phyloP scores from a whole-genome alignment of 1,140 invertebrate species.

The Micrasema longulum region DNA sequence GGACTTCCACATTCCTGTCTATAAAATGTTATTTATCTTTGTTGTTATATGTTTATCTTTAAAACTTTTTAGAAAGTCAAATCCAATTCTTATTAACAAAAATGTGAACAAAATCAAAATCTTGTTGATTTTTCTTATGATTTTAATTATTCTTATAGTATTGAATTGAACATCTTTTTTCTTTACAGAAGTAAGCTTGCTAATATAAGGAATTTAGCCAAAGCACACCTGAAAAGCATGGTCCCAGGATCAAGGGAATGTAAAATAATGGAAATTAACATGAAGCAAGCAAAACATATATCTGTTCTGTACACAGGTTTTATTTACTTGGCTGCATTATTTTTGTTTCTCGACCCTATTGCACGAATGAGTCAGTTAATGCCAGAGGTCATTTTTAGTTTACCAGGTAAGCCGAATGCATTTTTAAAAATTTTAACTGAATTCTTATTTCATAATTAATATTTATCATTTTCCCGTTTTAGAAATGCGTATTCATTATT shows the following conservation, averaged over 20 bases:
- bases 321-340: not conserved
- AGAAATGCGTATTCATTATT: too few relatives aligned
- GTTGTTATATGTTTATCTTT: too few relatives aligned
- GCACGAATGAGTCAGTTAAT: slow-evolving; percentile 5
- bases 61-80: too few relatives aligned
- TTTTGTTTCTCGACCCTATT: slow-evolving; percentile 13
- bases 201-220: not conserved
- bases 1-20: too few relatives aligned
- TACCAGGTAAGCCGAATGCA: slow-evolving; percentile 30
- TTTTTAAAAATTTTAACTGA: too few relatives aligned
- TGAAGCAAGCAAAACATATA: slow-evolving; percentile 24
- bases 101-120: too few relatives aligned
- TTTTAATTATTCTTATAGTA: too few relatives aligned
- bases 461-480: too few relatives aligned
- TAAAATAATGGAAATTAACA: slow-evolving; percentile 21
- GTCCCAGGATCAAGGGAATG: slow-evolving; percentile 9
- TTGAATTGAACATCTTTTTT: not conserved
- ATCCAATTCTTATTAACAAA: too few relatives aligned
- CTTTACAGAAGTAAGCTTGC: slow-evolving; percentile 10
- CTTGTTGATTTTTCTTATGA: too few relatives aligned
- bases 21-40: too few relatives aligned
- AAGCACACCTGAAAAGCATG: not conserved
- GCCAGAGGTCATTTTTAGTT: slow-evolving; percentile 29
- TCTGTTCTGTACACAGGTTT: not conserved
- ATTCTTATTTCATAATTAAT: too few relatives aligned